These are phyloP conservation scores for Mormyrus hasselquistii DNA, from an alignment of 2,797 vertebrate genomes.

Conservation along the genomic window DNA sequence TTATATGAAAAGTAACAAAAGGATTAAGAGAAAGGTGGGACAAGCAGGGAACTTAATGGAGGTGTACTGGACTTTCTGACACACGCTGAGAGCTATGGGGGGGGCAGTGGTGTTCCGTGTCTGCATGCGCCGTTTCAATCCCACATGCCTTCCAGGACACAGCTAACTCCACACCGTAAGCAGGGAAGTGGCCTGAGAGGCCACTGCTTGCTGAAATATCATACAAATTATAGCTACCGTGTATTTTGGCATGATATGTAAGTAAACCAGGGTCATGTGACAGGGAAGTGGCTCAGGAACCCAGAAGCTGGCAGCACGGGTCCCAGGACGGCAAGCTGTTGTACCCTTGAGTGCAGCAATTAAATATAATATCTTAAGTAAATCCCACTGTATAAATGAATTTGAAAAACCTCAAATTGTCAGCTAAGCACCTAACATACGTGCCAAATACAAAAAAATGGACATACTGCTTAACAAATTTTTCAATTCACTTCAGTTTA, in stretches of 20 bases:
- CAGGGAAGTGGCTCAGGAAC: neutral
- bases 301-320: neutral
- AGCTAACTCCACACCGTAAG: neutral
- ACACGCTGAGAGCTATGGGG: neutral
- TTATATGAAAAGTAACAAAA: conserved; percentile 13
- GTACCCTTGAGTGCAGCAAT: neutral
- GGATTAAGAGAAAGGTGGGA: neutral
- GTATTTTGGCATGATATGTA: neutral
- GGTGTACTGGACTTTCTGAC: neutral
- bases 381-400: neutral
- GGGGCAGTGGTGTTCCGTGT: neutral
- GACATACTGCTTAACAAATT: neutral
- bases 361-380: neutral
- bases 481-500: neutral
- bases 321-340: neutral
- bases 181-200: neutral
- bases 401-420: conserved; percentile 1
- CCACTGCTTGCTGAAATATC: neutral
- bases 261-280: neutral
- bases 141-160: neutral
- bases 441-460: neutral
- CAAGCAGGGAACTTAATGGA: conserved; percentile 16
- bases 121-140: neutral
- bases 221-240: neutral
- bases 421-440: neutral